A percentile compares a stretch with the other conserved stretches of the same genome.
Evolutionary conservation across 2,888 invertebrate species (phyloP).

Genomic region (Bembecia ichneumoniformis): DNA sequence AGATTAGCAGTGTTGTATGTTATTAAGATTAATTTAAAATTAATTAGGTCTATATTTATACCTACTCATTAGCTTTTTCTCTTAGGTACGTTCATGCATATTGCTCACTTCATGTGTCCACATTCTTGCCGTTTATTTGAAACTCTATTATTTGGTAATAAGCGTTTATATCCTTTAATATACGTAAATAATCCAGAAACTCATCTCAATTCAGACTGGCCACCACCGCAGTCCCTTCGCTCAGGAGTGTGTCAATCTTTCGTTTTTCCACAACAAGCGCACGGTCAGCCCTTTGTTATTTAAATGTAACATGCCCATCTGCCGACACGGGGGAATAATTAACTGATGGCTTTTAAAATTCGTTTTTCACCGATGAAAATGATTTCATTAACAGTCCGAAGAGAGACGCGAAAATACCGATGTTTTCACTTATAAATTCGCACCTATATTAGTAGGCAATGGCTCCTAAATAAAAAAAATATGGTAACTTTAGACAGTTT

Average conservation of each 20-base stretch:
- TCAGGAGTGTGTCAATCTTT: slow-evolving; percentile 45
- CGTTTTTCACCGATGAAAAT: slow-evolving; percentile 6
- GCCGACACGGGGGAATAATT: slow-evolving; percentile 45
- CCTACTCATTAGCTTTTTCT: too few species aligned
- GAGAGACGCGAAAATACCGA: background rate
- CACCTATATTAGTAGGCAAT: too few species aligned
- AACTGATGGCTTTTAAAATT: slow-evolving; percentile 38
- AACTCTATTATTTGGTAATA: background rate
- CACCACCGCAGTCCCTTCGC: slow-evolving; percentile 15
- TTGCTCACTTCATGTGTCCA: too few species aligned
- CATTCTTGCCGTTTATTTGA: too few species aligned
- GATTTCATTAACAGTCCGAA: background rate
- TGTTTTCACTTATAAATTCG: too few species aligned
- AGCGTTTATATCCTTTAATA: slow-evolving; percentile 2
- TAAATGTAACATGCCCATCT: slow-evolving; percentile 49
- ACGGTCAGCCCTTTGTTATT: slow-evolving; percentile 59
- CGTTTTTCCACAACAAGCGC: slow-evolving; percentile 38
- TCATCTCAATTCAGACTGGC: slow-evolving; percentile 14
- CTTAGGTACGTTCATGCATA: too few species aligned
- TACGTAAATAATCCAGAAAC: slow-evolving; percentile 12
- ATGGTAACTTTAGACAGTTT: too few species aligned
- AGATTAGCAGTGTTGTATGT: too few species aligned
- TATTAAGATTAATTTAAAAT: too few species aligned
- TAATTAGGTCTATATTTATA: too few species aligned
- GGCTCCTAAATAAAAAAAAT: too few species aligned